Evolutionary conservation across 2,888 invertebrate genomes (phyloP), one percentile per base, ranked within the genome.

Genomic region (Siphonodentalium dalli): DNA sequence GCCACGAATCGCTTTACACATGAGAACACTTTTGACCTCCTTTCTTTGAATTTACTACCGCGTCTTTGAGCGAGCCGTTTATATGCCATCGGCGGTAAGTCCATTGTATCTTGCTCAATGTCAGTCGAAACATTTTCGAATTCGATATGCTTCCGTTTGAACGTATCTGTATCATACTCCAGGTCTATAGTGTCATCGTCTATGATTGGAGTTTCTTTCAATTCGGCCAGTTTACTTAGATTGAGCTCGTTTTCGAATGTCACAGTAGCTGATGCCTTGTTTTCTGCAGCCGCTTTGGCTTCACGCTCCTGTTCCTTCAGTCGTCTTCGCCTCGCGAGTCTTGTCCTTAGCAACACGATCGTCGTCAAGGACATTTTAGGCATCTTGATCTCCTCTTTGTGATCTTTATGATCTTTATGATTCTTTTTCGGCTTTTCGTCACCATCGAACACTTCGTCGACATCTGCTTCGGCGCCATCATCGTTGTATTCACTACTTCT

Each of bases 1-100:
- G 96, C 94, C 59, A 93, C 88, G 78, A 94, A 88, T 71, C 88
- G 76, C 57, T 82, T 80, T 58, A 82, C 81, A 65, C 79, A 83
- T 40, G 69, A 70, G 24, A 75, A 60, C 13, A 75, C 72, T 40
- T 76, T 71, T 54, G 68, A 65, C 20, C 72, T 67, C 50, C 71
- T 61, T 37, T 75, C 71, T 18, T 71, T 56, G 11, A 70, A 62
- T 18, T 72, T 72, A 45, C 73, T 75, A 57, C 71, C 71, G n/a
- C 75, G 53, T n/a, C 75, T 54, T 8, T 57, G 54, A 0, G 68
- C 61, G 8, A 71, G 43, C 3, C 69, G 41, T 7, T 62, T 61
- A 20, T 63, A 57, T 15, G 56, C 45, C n/a, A 61, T 62, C 15
- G 58, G 47, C 38, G 65, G 50, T 28, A 67, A 58, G 1, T 61